Base-by-base conservation (phyloP, 2,113 vertebrate species). In the Salvelinus namaycush region DNA sequence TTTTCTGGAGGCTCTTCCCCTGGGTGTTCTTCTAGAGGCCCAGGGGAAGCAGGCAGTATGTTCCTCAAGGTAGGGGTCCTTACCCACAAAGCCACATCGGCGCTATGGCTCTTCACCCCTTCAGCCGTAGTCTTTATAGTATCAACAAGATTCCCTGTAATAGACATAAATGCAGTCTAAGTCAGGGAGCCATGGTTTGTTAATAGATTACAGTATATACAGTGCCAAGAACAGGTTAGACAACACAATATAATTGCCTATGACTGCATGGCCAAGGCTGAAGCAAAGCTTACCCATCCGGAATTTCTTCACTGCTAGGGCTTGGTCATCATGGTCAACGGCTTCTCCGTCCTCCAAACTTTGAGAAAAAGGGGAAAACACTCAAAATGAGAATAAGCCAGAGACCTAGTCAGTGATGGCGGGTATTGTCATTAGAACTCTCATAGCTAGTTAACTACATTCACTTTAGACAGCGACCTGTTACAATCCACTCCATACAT, bases 41-140 rank as follows among this genome's bases (percentile, higher is more conserved):
- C 83, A n/a, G 92, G 83, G 16, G 88, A 87, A 59, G 89, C 72
- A 22, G 92, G 84, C 2, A 90, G 77, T 27, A 91, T 84, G 77
- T 89, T 92, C 62, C 74, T 89, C 48, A 91, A 75, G 0, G 90
- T 83, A 3, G 92, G 91, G 70, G 80, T 92, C 70, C 76, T 86
- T 86, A 95, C 89, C 94, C 93, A 94, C 11, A 84, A 80, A 0
- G 91, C 90, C 76, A 93, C 82, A 74, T 14, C 89, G 4, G 89
- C 88, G 70, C 93, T 90, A 12, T 92, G 92, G 76, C 44, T 91
- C 79, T 89, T 93, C 14, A 94, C 83, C 2, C 92, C 93, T 79
- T 94, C 91, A 6, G 93, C 93, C 54, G 93, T 91, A 49, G 59
- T 86, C 83, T 91, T 94, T 66, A 93, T 85, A 0, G 91, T 81